These are phyloP conservation scores for Amphimedon queenslandica DNA, from an alignment of 37 sponge, comb jelly and placozoan species.

Conservation along the genomic window DNA sequence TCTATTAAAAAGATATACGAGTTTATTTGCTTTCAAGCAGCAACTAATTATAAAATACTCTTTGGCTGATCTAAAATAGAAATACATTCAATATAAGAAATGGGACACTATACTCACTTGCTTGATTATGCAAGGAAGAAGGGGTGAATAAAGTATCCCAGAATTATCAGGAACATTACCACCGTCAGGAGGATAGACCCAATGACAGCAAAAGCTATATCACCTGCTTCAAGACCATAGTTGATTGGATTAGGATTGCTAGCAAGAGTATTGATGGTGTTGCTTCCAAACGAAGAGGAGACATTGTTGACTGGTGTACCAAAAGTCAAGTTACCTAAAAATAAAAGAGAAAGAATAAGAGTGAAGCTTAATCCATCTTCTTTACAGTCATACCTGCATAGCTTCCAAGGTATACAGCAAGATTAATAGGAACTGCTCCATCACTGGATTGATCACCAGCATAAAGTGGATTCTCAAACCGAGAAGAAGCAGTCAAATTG, in stretches of 20 bases:
- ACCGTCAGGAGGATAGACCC: conserved; percentile 36
- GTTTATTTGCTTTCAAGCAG: no score
- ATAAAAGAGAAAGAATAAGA: background rate
- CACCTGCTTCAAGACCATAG: conserved; percentile 61
- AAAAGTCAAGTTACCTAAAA: background rate
- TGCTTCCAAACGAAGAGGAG: background rate
- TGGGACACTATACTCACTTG: no score
- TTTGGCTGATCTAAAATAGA: no score
- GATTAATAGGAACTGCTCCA: conserved; percentile 8
- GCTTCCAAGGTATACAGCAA: conserved; percentile 8
- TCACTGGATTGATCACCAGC: background rate
- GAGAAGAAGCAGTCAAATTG: background rate
- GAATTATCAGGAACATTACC: conserved; percentile 19
- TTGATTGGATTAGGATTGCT: conserved; percentile 65
- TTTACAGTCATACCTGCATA: conserved; percentile 3
- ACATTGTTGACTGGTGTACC: background rate
- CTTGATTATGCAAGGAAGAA: conserved; percentile 39
- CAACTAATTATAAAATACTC: no score
- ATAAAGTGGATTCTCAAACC: background rate
- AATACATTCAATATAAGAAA: no score
- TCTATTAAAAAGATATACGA: no score
- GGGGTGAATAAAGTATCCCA: conserved; percentile 70
- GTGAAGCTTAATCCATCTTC: no score
- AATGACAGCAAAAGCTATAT: conserved; percentile 60
- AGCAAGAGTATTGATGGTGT: conserved; percentile 15